phyloP scores from a whole-genome alignment of 23 tunicate genomes.

The Phallusia fumigata region DNA sequence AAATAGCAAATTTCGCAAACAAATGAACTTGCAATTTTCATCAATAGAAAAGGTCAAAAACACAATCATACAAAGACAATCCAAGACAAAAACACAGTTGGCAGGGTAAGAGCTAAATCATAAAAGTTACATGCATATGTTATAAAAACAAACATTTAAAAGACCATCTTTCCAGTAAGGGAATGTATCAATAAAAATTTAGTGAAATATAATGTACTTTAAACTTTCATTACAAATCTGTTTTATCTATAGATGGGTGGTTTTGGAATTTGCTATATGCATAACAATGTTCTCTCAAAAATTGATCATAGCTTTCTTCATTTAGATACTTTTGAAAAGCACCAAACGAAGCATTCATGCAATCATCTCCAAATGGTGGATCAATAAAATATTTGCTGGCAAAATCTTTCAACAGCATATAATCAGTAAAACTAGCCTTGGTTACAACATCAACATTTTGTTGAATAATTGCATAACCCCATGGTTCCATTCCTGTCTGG shows the following conservation, averaged over 20 bases:
- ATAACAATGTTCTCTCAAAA: neutral
- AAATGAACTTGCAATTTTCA: too few relatives aligned
- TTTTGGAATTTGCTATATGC: neutral
- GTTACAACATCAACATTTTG: constrained; percentile 33
- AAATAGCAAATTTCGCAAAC: too few relatives aligned
- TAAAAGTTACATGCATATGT: neutral
- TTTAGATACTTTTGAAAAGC: constrained; percentile 17
- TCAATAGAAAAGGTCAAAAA: too few relatives aligned
- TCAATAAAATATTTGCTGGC: constrained; percentile 47
- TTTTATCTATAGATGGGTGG: too few relatives aligned
- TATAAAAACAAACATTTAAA: too few relatives aligned
- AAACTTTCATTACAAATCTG: too few relatives aligned
- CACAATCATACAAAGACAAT: too few relatives aligned
- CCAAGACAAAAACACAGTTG: too few relatives aligned
- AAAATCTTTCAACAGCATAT: constrained; percentile 56
- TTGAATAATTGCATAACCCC: constrained; percentile 79
- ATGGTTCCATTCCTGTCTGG: constrained; percentile 27
- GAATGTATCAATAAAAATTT: neutral
- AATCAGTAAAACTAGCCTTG: constrained; percentile 19
- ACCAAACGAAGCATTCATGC: constrained; percentile 85
- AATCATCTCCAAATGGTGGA: constrained; percentile 60
- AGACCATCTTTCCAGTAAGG: too few relatives aligned
- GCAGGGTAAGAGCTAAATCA: neutral
- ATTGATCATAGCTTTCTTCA: neutral
- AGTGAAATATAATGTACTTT: too few relatives aligned